phyloP scores from a whole-genome alignment of 2,113 vertebrate species.

The Entosphenus tridentatus region DNA sequence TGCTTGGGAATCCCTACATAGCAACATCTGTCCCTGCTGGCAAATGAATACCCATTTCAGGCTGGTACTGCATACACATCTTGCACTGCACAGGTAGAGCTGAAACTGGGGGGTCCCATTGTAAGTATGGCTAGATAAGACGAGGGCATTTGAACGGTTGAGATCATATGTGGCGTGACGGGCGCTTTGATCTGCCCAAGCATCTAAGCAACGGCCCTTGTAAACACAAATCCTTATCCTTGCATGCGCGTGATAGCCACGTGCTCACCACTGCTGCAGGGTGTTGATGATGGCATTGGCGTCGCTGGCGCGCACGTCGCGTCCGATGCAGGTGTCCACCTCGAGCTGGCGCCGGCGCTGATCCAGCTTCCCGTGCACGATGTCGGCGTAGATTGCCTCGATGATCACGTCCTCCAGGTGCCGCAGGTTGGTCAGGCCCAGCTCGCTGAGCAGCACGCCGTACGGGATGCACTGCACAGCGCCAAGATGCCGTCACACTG shows the following conservation, averaged over 20 bases:
- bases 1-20: no score
- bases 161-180: background rate
- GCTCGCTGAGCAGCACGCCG: slow-evolving; percentile 78
- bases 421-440: slow-evolving; percentile 87
- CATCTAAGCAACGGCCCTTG: background rate
- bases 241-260: background rate
- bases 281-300: slow-evolving; percentile 72
- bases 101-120: no score
- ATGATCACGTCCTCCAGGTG: slow-evolving; percentile 94
- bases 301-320: slow-evolving; percentile 76
- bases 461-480: slow-evolving; percentile 58
- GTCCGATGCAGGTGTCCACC: slow-evolving; percentile 80
- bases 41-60: no score
- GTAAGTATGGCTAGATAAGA: no score
- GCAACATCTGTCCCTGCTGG: no score
- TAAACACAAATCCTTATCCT: background rate
- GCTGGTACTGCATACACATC: no score
- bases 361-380: slow-evolving; percentile 93
- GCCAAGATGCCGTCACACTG: no score
- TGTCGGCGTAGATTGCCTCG: slow-evolving; percentile 92
- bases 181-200: background rate
- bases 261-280: slow-evolving; percentile 71
- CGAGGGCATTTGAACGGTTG: background rate
- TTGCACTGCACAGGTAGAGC: no score
- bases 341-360: slow-evolving; percentile 92